phyloP scores from a whole-genome alignment of 2,888 invertebrate species.

The Stenodera caucasica region DNA sequence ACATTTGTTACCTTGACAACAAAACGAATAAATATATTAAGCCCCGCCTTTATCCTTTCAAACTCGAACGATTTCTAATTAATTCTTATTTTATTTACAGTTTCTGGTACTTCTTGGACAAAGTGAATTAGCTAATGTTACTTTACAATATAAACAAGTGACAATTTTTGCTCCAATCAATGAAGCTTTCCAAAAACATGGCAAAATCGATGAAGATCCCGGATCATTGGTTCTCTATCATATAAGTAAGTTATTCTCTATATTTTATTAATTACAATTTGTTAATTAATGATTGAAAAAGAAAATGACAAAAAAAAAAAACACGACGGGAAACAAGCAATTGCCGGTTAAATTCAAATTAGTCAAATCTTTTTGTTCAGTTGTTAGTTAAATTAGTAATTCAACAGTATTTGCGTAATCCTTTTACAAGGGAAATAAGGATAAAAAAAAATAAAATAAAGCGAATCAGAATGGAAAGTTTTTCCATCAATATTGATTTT shows the following conservation, averaged over 20 bases:
- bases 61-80: no score
- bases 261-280: conserved; percentile 2
- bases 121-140: conserved; percentile 72
- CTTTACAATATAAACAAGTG: conserved; percentile 72
- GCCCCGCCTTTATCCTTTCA: no score
- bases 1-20: no score
- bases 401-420: no score
- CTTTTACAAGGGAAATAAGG: no score
- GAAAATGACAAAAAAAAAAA: no score
- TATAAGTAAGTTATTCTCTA: conserved; percentile 67
- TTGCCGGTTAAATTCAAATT: background rate
- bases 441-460: no score
- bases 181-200: conserved; percentile 77
- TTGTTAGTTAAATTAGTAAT: no score
- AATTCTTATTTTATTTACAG: conserved; percentile 57
- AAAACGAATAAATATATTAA: no score
- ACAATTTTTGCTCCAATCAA: conserved; percentile 91
- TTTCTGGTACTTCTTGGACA: conserved; percentile 75
- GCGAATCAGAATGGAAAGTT: background rate
- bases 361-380: background rate
- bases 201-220: conserved; percentile 59
- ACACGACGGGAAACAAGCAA: background rate
- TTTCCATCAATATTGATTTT: background rate
- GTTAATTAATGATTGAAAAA: background rate
- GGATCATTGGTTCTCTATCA: conserved; percentile 72